A percentile compares a stretch with the other conserved stretches of the same genome.
phyloP scores from a whole-genome alignment of 2,797 vertebrate genomes.

The Pseudopleuronectes americanus region DNA sequence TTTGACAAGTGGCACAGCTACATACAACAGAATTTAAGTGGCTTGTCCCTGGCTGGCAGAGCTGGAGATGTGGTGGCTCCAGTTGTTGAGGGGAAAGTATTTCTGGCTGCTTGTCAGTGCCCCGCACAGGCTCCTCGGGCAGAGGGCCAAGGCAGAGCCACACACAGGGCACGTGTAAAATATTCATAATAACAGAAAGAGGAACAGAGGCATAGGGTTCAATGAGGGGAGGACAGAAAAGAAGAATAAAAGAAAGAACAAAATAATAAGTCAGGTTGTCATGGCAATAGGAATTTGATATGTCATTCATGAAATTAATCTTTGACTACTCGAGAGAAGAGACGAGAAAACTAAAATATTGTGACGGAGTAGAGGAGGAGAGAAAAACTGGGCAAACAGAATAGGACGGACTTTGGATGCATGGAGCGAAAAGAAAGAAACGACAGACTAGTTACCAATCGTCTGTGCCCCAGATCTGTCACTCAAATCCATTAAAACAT shows the following conservation, averaged over 20 bases:
- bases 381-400: slow-evolving; percentile 15
- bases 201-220: slow-evolving; percentile 35
- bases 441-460: slow-evolving; percentile 33
- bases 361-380: slow-evolving; percentile 16
- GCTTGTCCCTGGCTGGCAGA: slow-evolving; percentile 35
- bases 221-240: slow-evolving; percentile 31
- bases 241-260: slow-evolving; percentile 23
- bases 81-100: slow-evolving; percentile 27
- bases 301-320: slow-evolving; percentile 31
- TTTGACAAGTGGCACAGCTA: slow-evolving; percentile 42
- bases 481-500: slow-evolving; percentile 69
- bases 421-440: slow-evolving; percentile 2
- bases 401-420: slow-evolving; percentile 29
- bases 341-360: slow-evolving; percentile 12
- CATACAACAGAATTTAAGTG: slow-evolving; percentile 34
- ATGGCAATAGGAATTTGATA: slow-evolving; percentile 22
- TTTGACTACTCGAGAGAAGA: slow-evolving; percentile 22
- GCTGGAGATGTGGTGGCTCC: slow-evolving; percentile 40
- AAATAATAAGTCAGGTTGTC: slow-evolving; percentile 10
- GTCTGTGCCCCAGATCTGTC: slow-evolving; percentile 63
- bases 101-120: slow-evolving; percentile 52
- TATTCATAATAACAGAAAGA: slow-evolving; percentile 66
- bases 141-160: slow-evolving; percentile 56
- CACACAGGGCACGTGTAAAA: slow-evolving; percentile 65
- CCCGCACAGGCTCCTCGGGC: slow-evolving; percentile 51